Conservation (phyloP, 2,797 vertebrate species). For the Macroramphosus scolopax region DNA sequence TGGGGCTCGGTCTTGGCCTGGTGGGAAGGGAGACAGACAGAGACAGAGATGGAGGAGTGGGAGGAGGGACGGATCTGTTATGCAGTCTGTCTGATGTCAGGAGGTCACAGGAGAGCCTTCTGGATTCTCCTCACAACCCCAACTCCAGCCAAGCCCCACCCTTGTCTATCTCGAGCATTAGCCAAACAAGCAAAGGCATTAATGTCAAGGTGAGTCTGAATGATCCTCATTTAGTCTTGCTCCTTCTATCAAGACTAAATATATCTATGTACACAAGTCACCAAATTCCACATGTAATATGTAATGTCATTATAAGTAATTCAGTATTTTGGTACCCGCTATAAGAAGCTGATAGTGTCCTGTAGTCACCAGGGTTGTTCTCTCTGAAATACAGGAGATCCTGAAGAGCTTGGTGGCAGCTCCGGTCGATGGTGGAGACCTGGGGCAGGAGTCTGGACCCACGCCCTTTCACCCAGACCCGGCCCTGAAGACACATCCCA, state of each 20-base stretch:
- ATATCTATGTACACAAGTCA: too few species aligned
- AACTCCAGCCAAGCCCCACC: conserved; percentile 80
- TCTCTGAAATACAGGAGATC: conserved; percentile 81
- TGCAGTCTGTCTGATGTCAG: conserved; percentile 92
- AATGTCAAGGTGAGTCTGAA: conserved; percentile 84
- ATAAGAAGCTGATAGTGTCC: too few species aligned
- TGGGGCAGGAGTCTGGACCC: conserved; percentile 89
- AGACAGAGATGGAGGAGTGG: conserved; percentile 69
- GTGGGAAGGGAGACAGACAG: conserved; percentile 72
- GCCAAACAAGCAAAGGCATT: conserved; percentile 95
- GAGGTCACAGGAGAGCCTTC: conserved; percentile 93
- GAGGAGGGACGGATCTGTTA: conserved; percentile 91
- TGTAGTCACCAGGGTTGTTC: conserved; percentile 9
- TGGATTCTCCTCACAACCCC: conserved; percentile 80
- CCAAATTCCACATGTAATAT: too few species aligned
- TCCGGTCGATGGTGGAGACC: conserved; percentile 88
- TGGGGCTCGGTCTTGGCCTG: conserved; percentile 71
- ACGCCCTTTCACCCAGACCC: conserved; percentile 89
- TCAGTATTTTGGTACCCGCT: too few species aligned
- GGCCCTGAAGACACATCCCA: conserved; percentile 90
- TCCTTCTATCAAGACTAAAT: too few species aligned
- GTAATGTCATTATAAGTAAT: too few species aligned
- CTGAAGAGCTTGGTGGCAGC: conserved; percentile 96
- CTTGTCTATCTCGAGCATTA: conserved; percentile 95
- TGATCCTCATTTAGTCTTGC: too few species aligned